phyloP scores from a whole-genome alignment of 1,140 invertebrate genomes.

The Bombus impatiens region DNA sequence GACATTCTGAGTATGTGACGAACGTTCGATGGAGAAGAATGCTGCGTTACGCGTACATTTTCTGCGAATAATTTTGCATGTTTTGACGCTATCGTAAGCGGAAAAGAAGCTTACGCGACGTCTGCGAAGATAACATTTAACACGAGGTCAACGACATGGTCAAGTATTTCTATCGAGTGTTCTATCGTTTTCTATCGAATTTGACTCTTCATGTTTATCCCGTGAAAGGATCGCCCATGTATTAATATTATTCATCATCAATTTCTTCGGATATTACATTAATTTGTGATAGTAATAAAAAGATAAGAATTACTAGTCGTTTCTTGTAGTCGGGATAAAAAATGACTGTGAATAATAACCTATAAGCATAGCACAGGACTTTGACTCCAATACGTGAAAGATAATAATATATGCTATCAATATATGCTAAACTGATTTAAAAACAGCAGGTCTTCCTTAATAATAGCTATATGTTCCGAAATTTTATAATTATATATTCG shows the following conservation, averaged over 20 bases:
- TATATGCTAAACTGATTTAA: background rate
- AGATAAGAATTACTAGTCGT: no score
- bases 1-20: background rate
- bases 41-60: background rate
- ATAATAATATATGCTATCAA: no score
- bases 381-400: background rate
- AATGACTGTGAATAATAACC: no score
- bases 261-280: background rate
- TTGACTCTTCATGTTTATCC: background rate
- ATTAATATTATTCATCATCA: no score
- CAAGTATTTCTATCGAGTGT: background rate
- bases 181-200: background rate
- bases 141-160: background rate
- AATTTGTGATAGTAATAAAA: no score
- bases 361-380: background rate
- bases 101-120: conserved; percentile 4
- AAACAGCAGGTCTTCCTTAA: no score
- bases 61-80: conserved; percentile 43
- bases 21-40: background rate
- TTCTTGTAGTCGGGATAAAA: background rate
- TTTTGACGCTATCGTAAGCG: background rate
- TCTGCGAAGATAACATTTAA: background rate
- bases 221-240: no score
- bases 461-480: background rate
- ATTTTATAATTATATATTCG: background rate